phyloP scores from a whole-genome alignment of 2,888 invertebrate genomes.

The Abrostola triplasia region DNA sequence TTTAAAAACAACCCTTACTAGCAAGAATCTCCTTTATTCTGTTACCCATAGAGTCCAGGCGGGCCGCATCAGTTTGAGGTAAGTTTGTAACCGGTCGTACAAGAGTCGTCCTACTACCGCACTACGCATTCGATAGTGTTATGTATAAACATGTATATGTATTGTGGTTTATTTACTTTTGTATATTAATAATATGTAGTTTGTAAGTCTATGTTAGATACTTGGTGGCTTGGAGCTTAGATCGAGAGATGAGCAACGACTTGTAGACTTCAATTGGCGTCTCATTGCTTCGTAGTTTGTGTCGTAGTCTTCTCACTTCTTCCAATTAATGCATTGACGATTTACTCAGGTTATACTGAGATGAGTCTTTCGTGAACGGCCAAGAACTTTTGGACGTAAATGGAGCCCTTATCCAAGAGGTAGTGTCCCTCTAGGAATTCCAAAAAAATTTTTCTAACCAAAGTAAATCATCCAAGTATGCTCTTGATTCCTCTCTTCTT shows the following conservation, averaged over 20 bases:
- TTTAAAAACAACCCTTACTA: slow-evolving; percentile 17
- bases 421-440: too few relatives aligned
- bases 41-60: slow-evolving; percentile 18
- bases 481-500: too few relatives aligned
- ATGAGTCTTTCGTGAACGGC: too few relatives aligned
- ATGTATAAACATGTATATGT: slow-evolving; percentile 52
- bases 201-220: slow-evolving; percentile 16
- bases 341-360: too few relatives aligned
- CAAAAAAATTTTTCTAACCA: too few relatives aligned
- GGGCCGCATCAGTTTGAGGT: slow-evolving; percentile 40
- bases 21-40: slow-evolving; percentile 42
- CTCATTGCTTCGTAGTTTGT: too few relatives aligned
- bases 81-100: slow-evolving; percentile 67
- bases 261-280: too few relatives aligned
- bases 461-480: too few relatives aligned
- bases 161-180: slow-evolving; percentile 60
- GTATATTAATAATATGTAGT: slow-evolving; percentile 44
- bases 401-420: too few relatives aligned
- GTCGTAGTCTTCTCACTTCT: too few relatives aligned
- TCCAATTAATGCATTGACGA: too few relatives aligned
- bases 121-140: slow-evolving; percentile 67
- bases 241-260: neutral
- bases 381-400: too few relatives aligned
- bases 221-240: slow-evolving; percentile 9
- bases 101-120: slow-evolving; percentile 72